A percentile compares a stretch with the other conserved stretches of the same genome.
These are phyloP conservation scores for Rhynchotus rufescens DNA, from an alignment of 2,797 vertebrate genomes.

Conservation along the genomic window DNA sequence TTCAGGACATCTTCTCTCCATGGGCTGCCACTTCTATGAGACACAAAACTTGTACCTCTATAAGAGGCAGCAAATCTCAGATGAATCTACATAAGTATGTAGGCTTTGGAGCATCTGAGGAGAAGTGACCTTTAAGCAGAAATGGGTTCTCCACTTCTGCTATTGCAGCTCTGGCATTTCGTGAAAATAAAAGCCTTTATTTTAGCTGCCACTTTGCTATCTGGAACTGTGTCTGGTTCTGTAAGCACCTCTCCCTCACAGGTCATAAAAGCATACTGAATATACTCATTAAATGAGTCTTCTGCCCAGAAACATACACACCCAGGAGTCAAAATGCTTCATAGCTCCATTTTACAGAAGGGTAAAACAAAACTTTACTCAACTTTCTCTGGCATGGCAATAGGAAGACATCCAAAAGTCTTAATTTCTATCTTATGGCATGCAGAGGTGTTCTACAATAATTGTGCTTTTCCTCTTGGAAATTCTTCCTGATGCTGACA, in stretches of 20 bases:
- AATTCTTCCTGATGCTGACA: neutral
- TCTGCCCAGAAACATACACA: neutral
- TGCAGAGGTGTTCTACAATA: neutral
- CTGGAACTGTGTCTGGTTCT: neutral
- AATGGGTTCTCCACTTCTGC: conserved; percentile 23
- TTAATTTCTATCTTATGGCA: neutral
- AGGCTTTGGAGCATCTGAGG: conserved; percentile 18
- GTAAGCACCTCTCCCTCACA: neutral
- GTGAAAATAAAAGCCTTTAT: conserved; percentile 37
- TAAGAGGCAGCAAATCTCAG: neutral
- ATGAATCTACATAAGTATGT: conserved; percentile 16
- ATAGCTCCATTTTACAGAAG: neutral
- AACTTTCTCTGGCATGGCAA: neutral
- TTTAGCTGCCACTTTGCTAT: neutral
- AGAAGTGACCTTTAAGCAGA: conserved; percentile 43
- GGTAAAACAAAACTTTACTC: neutral
- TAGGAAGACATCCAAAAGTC: neutral
- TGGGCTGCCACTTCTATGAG: neutral
- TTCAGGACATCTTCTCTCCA: neutral
- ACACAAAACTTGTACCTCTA: conserved; percentile 2
- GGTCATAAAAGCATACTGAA: neutral
- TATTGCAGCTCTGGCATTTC: neutral
- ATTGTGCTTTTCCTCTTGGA: neutral
- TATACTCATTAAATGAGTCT: neutral
- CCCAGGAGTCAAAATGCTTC: neutral